Conservation (phyloP, 2,888 invertebrate species). For the Trichacis sp. region DNA sequence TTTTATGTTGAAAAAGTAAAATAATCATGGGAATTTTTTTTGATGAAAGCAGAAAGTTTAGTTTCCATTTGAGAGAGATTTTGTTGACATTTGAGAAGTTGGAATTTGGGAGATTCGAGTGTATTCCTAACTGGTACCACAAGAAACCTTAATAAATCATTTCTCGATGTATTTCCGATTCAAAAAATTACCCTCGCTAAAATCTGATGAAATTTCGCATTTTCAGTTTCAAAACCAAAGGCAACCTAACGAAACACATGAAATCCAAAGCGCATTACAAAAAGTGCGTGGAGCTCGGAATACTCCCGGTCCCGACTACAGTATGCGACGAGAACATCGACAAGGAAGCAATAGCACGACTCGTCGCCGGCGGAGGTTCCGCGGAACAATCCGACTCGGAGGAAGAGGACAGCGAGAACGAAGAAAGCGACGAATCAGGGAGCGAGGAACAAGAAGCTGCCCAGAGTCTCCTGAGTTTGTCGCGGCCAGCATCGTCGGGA, state of each 20-base stretch:
- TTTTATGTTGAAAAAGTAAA: too few species aligned
- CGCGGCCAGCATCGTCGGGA: constrained; percentile 71
- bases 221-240: constrained; percentile 96
- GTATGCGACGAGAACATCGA: constrained; percentile 76
- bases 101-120: too few species aligned
- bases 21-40: too few species aligned
- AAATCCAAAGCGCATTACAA: constrained; percentile 97
- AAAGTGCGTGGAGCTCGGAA: constrained; percentile 87
- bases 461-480: constrained; percentile 82
- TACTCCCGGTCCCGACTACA: constrained; percentile 78
- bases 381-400: constrained; percentile 70
- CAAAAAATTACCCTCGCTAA: too few species aligned
- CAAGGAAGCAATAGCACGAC: constrained; percentile 70
- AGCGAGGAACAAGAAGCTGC: constrained; percentile 85
- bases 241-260: constrained; percentile 98
- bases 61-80: too few species aligned
- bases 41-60: too few species aligned
- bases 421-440: constrained; percentile 64
- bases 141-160: too few species aligned
- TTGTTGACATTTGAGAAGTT: too few species aligned
- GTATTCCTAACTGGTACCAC: too few species aligned
- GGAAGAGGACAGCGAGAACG: constrained; percentile 58
- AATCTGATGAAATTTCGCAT: constrained; percentile 11
- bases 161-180: too few species aligned
- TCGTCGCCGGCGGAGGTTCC: constrained; percentile 73